Evolutionary conservation across 2,888 invertebrate genomes (phyloP).

Genomic region (Zygaena filipendulae): DNA sequence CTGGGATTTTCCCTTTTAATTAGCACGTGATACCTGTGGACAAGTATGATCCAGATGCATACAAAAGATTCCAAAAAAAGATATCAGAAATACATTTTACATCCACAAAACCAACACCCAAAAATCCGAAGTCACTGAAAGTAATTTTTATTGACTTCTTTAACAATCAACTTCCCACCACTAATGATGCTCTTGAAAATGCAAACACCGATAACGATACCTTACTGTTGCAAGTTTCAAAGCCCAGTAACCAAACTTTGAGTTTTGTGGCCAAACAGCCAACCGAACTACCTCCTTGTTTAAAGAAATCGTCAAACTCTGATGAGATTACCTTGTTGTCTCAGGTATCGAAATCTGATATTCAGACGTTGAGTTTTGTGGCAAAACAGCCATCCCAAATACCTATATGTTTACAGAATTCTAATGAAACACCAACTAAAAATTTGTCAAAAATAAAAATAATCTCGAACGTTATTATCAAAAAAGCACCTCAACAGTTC

Average conservation of each 20-base stretch:
- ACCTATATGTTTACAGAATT: slow-evolving; percentile 5
- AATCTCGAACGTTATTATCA: slow-evolving; percentile 6
- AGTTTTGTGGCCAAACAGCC: no score
- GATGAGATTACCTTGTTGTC: no score
- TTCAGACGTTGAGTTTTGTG: no score
- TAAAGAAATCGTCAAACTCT: slow-evolving; percentile 2
- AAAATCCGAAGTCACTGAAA: slow-evolving; percentile 6
- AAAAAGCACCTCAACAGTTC: no score
- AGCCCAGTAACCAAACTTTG: no score
- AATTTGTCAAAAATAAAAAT: slow-evolving; percentile 9
- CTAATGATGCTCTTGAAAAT: slow-evolving; percentile 3
- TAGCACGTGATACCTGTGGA: slow-evolving; percentile 5
- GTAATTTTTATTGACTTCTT: slow-evolving; percentile 5
- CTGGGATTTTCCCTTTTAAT: slow-evolving; percentile 14
- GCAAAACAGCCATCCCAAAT: slow-evolving; percentile 2
- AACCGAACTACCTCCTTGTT: no score
- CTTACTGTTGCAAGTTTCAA: no score
- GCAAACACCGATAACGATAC: no score
- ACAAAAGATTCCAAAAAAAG: slow-evolving; percentile 9
- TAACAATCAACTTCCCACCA: slow-evolving; percentile 3
- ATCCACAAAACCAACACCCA: slow-evolving; percentile 5
- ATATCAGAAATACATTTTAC: no score
- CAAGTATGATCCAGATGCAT: slow-evolving; percentile 8
- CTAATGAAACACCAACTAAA: slow-evolving; percentile 1
- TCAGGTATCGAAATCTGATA: no score